Evolutionary conservation across 2,888 invertebrate genomes (phyloP), one percentile per base, ranked within the genome.

Genomic region (Philonicus albiceps): DNA sequence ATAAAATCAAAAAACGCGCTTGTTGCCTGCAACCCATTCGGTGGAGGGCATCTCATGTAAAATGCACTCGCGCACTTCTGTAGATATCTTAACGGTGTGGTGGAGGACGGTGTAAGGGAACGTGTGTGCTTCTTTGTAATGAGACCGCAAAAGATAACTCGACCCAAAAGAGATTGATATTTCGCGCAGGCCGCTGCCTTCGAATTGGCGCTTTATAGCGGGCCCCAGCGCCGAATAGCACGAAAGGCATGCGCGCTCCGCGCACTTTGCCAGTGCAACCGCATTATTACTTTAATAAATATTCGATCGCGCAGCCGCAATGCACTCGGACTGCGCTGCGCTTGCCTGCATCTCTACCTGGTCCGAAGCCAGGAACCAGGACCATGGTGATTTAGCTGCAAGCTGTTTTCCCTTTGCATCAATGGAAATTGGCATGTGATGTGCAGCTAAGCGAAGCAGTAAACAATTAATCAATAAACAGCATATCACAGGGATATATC

Each of bases 391-490:
- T 53, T 81, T 81, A 53, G 81, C 81, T 22, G 81, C 55, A 64
- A 64, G 81, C 81, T 81, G 31, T 81, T 81, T 81, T 55, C 81
- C 81, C 84, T 84, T 73, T 43, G 84, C 37, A 86, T 86, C 86
- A 64, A 75, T 53, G 53, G 75, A 76, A 86, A 37, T 49, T 53
- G 75, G 75, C 86, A 86, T 86, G 86, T 86, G 76, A 86, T 86
- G 86, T 85, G 74, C 85, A 73, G 74, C 85, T 75, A 34, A 84
- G 81, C 84, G 73, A 84, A 49, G 40, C 85, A 86, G 78, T 76
- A 86, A 55, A 86, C 86, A 86, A 86, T 86, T 86, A 86, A 86
- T 86, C 86, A 86, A 86, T 76, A 76, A 37, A 78, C 76, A 84
- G 84, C 84, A 84, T 84, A 84, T 84, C 84, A 73, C 84, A 30